These are phyloP conservation scores for Elachura formosa DNA, from an alignment of 2,113 vertebrate genomes.

Conservation along the genomic window DNA sequence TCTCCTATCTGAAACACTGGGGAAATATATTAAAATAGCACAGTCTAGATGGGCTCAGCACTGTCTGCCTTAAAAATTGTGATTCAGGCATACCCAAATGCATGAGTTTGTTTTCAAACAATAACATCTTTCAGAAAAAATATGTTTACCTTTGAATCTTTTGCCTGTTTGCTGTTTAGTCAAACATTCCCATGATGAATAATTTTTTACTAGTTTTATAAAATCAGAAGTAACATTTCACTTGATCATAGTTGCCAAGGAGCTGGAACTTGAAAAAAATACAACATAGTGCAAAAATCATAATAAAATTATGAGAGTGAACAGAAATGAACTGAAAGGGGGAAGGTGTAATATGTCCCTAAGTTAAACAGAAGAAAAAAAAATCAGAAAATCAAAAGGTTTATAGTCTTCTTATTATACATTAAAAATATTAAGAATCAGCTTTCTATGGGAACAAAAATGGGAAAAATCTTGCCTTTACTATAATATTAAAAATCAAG, in stretches of 20 bases:
- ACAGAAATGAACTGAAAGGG: background rate
- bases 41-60: background rate
- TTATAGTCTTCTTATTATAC: background rate
- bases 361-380: background rate
- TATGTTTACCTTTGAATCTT: background rate
- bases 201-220: background rate
- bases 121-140: background rate
- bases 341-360: too few relatives aligned
- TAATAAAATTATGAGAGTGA: background rate
- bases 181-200: background rate
- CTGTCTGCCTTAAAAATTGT: background rate
- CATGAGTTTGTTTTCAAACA: background rate
- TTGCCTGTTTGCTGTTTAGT: background rate
- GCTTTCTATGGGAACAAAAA: background rate
- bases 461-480: background rate
- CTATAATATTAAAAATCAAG: background rate
- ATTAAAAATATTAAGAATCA: background rate
- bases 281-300: background rate
- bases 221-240: background rate
- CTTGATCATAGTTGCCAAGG: background rate
- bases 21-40: constrained; percentile 32
- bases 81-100: background rate
- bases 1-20: constrained; percentile 21
- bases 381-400: background rate
- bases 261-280: background rate